Base-by-base conservation (phyloP, 2,888 invertebrate species). In the Lycia hirtaria region DNA sequence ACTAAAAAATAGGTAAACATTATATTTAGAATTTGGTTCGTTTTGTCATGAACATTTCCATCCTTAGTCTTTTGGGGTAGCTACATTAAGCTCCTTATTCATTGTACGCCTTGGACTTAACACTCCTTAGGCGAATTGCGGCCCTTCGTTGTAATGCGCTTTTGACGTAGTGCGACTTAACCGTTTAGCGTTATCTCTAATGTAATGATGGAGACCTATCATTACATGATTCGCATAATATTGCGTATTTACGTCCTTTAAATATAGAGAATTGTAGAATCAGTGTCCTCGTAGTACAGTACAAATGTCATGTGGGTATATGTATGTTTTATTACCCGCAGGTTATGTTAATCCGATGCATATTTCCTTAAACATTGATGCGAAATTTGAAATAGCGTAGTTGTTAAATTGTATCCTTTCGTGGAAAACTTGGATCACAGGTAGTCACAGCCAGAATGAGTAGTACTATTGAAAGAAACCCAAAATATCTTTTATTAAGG, bases 291-390 rank as follows among this genome's bases (percentile, higher is more conserved):
- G 82, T 73, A 77, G 75, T 75, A 70, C 74, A 77, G 71, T 73
- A 72, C 68, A 78, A 78, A 80, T 74, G 73, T 68, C 76, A 87
- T 88, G 81, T 79, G 87, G 86, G 88, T 75, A 74, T 73, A 72
- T 81, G 78, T 80, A 80, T 82, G 78, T 78, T 76, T 81, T 83
- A 82, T 83, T 78, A 81, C 88, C 88, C 88, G 83, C 78, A 85
- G 81, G 60, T 78, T 86, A 88, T 88, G 87, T 62, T 76, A 87
- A 88, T 87, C 73, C 68, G 69, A 74, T 73, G 69, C 70, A 75
- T 69, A 72, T 68, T 76, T 80, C 72, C 75, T 72, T 78, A 72
- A 78, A 77, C 59, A 76, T 73, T 69, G 57, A 69, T 71, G 69
- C 69, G 65, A 77, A 76, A 78, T 78, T 78, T 75, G 68, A 76